phyloP scores from a whole-genome alignment of 2,113 vertebrate genomes.

The Penelope pileata region DNA sequence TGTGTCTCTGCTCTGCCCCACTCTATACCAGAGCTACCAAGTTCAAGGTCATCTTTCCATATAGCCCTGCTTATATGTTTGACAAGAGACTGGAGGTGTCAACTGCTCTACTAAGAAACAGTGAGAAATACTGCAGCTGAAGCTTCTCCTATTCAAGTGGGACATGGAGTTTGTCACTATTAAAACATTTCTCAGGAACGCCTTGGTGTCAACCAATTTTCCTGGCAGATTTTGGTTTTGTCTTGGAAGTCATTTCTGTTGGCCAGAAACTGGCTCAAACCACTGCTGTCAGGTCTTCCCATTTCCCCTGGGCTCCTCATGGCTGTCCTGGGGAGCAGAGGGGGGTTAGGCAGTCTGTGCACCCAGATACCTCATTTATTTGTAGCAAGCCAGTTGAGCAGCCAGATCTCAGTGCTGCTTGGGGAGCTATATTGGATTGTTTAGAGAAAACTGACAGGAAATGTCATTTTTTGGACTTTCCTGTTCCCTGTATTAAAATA shows the following conservation, averaged over 20 bases:
- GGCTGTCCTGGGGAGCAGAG: fast-evolving
- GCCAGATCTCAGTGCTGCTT: neutral
- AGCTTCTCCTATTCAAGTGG: neutral
- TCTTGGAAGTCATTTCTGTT: neutral
- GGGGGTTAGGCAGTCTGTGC: neutral
- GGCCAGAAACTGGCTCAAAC: neutral
- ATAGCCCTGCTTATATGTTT: neutral
- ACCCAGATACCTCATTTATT: neutral
- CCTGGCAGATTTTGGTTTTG: neutral
- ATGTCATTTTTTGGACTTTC: neutral
- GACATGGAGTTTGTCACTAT: neutral
- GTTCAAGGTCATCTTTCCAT: neutral
- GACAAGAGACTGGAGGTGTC: no score
- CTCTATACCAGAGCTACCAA: neutral
- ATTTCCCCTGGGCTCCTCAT: neutral
- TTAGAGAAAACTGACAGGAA: neutral
- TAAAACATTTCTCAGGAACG: neutral
- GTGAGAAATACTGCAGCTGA: neutral
- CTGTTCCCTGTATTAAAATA: no score
- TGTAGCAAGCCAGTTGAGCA: neutral
- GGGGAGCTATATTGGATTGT: neutral
- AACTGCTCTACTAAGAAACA: neutral
- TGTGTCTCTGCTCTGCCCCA: fast-evolving
- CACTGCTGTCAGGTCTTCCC: fast-evolving
- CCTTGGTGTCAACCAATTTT: neutral